A percentile compares a stretch with the other conserved stretches of the same genome.
phyloP scores from a whole-genome alignment of 2,888 invertebrate species.

The Calliphora vomitoria region DNA sequence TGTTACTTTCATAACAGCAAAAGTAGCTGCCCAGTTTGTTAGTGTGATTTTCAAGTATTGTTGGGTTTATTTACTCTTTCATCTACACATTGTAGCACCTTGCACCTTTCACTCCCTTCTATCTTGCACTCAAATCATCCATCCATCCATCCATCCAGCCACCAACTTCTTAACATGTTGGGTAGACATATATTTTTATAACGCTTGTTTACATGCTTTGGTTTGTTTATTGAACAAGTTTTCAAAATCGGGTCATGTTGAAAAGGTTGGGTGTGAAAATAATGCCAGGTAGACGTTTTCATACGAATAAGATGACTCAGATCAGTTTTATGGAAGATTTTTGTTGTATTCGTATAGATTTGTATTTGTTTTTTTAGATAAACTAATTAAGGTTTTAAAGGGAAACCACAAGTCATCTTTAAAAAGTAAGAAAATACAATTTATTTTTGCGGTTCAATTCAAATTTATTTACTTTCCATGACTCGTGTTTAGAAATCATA shows the following conservation, averaged over 20 bases:
- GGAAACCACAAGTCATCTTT: slow-evolving; percentile 7
- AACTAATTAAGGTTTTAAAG: slow-evolving; percentile 14
- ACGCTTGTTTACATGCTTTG: not conserved
- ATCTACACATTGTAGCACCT: not conserved
- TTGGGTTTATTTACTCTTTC: slow-evolving; percentile 13
- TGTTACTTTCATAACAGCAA: slow-evolving; percentile 65
- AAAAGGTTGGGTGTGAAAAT: slow-evolving; percentile 64
- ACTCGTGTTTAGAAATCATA: too few relatives aligned
- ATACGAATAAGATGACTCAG: slow-evolving; percentile 26
- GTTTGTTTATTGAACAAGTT: slow-evolving; percentile 61
- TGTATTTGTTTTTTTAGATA: slow-evolving; percentile 9
- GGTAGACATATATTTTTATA: slow-evolving; percentile 26
- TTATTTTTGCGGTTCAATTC: not conserved
- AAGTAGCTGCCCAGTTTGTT: slow-evolving; percentile 39
- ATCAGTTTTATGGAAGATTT: slow-evolving; percentile 37
- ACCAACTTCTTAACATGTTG: slow-evolving; percentile 53
- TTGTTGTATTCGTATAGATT: slow-evolving; percentile 6
- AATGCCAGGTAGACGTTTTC: slow-evolving; percentile 30
- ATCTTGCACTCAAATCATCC: not conserved
- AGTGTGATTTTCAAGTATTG: not conserved
- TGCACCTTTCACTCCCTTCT: slow-evolving; percentile 48
- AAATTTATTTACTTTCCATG: not conserved
- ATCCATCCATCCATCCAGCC: not conserved
- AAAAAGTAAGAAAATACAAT: not conserved
- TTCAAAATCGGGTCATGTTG: slow-evolving; percentile 65